phyloP scores from a whole-genome alignment of 2,797 vertebrate genomes.

The Chelonia mydas region DNA sequence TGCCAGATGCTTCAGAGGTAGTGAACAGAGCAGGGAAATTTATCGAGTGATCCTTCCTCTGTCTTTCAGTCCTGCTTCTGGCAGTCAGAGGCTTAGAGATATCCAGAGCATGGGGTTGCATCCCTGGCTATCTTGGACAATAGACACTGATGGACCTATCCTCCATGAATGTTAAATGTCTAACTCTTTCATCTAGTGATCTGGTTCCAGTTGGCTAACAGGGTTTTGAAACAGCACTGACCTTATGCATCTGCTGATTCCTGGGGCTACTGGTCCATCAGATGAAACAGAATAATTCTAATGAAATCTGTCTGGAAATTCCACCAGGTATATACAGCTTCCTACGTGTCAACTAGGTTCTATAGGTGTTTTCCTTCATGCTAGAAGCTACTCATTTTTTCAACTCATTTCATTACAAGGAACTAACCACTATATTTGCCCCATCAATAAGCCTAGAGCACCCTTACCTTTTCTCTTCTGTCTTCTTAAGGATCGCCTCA shows the following conservation, averaged over 20 bases:
- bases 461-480: slow-evolving; percentile 83
- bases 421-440: neutral
- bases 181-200: neutral
- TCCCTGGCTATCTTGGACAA: neutral
- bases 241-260: neutral
- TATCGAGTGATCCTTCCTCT: neutral
- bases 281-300: neutral
- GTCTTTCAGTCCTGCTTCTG: neutral
- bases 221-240: neutral
- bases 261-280: neutral
- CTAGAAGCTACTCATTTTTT: neutral
- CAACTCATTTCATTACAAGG: neutral
- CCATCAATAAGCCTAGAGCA: neutral
- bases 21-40: neutral
- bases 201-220: neutral
- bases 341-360: neutral
- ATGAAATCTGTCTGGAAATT: neutral
- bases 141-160: neutral
- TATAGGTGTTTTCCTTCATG: neutral
- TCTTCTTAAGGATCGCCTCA: slow-evolving; percentile 86
- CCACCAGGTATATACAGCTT: neutral
- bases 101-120: neutral
- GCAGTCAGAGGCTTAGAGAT: neutral
- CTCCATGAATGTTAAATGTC: neutral
- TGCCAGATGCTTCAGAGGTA: neutral